Evolutionary conservation across 2,113 vertebrate genomes (phyloP).

Genomic region (Crocuta crocuta): DNA sequence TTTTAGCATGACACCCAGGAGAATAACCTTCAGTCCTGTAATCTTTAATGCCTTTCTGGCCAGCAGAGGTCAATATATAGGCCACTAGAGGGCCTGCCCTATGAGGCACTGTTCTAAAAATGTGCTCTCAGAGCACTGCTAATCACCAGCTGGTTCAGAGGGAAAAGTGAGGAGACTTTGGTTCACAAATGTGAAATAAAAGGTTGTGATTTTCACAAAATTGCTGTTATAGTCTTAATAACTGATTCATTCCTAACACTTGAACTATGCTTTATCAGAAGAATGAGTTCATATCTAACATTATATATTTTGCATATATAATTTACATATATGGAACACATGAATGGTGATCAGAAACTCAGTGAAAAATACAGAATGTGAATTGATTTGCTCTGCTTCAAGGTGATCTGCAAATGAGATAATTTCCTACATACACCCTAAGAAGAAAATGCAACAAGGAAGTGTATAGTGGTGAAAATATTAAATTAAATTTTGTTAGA

Average conservation of each 20-base stretch:
- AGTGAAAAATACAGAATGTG: not conserved
- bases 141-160: not conserved
- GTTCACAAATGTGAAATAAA: not conserved
- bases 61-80: not conserved
- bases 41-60: not conserved
- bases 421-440: not conserved
- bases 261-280: not conserved
- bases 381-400: not conserved
- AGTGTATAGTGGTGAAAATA: not conserved
- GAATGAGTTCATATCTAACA: not conserved
- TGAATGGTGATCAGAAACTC: not conserved
- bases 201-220: not conserved
- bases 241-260: not conserved
- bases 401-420: not conserved
- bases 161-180: not conserved
- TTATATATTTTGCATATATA: not conserved
- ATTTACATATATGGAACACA: not conserved
- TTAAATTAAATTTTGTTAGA: conserved; percentile 7
- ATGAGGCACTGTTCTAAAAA: not conserved
- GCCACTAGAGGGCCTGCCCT: not conserved
- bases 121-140: not conserved
- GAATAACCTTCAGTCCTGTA: not conserved
- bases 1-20: not conserved
- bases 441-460: conserved; percentile 40
- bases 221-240: not conserved